Percentiles rank a stretch among this genome's conserved stretches.
Evolutionary conservation across 2,113 vertebrate genomes (phyloP).

Genomic region (Chionis minor): DNA sequence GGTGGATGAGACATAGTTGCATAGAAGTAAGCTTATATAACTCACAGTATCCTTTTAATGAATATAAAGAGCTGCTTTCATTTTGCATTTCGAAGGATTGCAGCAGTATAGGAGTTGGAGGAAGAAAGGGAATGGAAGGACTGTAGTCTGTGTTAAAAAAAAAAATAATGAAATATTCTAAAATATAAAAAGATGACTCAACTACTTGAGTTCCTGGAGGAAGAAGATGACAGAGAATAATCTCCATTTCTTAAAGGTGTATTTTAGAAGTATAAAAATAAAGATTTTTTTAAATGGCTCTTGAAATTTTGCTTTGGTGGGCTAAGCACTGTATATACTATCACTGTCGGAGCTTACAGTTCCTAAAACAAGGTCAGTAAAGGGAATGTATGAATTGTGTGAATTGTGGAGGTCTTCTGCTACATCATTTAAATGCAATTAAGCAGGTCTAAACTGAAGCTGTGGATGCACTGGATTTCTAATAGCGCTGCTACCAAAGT

Average conservation of each 20-base stretch:
- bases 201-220: neutral
- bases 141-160: neutral
- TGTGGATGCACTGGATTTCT: neutral
- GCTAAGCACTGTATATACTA: neutral
- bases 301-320: neutral
- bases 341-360: neutral
- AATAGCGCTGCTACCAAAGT: fast-evolving
- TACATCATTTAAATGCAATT: neutral
- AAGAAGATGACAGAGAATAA: neutral
- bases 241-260: neutral
- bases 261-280: neutral
- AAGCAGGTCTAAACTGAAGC: neutral
- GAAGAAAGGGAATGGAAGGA: neutral
- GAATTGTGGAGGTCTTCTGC: neutral
- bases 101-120: neutral
- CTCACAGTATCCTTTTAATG: neutral
- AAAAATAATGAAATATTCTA: neutral
- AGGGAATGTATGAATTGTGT: neutral
- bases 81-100: neutral
- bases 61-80: neutral
- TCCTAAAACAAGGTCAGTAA: neutral
- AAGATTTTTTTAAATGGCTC: neutral
- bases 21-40: neutral
- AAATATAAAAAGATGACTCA: neutral
- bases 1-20: neutral